Evolutionary conservation across 2,888 invertebrate genomes (phyloP), one percentile per base, ranked within the genome.

Genomic region (Disparrhopalites patrizii): DNA sequence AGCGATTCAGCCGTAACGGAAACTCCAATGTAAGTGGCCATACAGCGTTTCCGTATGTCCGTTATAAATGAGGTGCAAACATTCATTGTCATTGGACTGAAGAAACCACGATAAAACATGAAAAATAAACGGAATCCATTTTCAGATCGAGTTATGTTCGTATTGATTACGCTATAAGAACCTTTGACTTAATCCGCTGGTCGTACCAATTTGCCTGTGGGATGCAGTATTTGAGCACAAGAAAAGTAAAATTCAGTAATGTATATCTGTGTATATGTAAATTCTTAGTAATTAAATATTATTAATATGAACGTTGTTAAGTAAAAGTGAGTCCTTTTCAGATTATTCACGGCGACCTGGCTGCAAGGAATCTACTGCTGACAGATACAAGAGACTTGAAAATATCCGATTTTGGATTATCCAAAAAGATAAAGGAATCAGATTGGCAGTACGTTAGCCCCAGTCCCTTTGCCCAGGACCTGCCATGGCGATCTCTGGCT

Each of bases 291-390:
- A 3, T 18, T n/a, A 56, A 23, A 23, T 18, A 20, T 57, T 57
- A 5, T 13, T 40, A 4, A 40, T n/a, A n/a, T n/a, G 54, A 4
- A 28, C 15, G 15, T 30, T 3, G 30, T 30, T 31, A 18, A 2
- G 30, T 30, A 5, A 54, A 43, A 43, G n/a, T n/a, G 31, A 38
- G 36, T 36, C 31, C 8, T 1, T 36, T 28, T 28, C n/a, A 57
- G 40, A 57, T 57, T 15, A 57, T 57, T 27, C 57, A 57, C 27
- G 57, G 57, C n/a, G 57, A 57, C 25, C 28, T 57, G 20, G 57
- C 57, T 1, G 40, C 27, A 1, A 23, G 60, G 8, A 60, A 60
- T 30, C 47, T 60, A 8, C 60, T 60, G 1, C 31, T 60, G 3
- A 60, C 60, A 1, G 60, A 60, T 1, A 60, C 43, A 18, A 27